These are phyloP conservation scores for Candidula unifasciata DNA, from an alignment of 2,888 invertebrate genomes.

Conservation along the genomic window DNA sequence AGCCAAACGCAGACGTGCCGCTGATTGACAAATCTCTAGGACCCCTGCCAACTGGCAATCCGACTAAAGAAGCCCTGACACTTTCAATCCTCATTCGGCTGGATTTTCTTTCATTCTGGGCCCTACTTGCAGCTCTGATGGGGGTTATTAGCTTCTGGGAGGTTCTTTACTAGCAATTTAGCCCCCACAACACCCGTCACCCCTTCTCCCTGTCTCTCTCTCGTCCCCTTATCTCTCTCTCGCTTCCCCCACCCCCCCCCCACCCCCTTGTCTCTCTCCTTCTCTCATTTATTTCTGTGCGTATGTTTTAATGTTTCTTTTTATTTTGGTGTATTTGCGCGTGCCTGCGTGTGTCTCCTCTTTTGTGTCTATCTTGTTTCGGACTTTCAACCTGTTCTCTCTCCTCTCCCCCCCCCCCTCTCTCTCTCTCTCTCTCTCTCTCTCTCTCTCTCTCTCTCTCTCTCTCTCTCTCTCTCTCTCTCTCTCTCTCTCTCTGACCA, in stretches of 20 bases:
- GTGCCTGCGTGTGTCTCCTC: neutral
- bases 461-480: neutral
- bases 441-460: constrained; percentile 7
- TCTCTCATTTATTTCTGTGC: neutral
- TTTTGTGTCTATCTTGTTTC: neutral
- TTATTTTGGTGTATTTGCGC: neutral
- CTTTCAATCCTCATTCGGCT: neutral
- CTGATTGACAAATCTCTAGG: neutral
- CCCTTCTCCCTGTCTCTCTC: neutral
- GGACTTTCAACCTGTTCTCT: neutral
- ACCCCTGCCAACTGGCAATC: neutral
- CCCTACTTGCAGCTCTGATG: neutral
- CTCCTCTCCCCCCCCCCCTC: neutral
- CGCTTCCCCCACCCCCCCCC: neutral
- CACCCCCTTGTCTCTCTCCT: too few relatives aligned
- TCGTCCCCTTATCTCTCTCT: neutral
- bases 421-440: neutral
- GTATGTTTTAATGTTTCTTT: neutral
- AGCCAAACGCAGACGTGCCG: neutral
- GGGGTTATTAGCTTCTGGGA: neutral
- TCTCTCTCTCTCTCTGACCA: constrained; percentile 18
- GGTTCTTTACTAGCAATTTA: neutral
- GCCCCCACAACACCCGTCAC: too few relatives aligned
- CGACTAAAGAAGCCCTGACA: neutral
- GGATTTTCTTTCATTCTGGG: neutral